Evolutionary conservation across 2,888 invertebrate genomes (phyloP).

Genomic region (Drosophila ustulata): DNA sequence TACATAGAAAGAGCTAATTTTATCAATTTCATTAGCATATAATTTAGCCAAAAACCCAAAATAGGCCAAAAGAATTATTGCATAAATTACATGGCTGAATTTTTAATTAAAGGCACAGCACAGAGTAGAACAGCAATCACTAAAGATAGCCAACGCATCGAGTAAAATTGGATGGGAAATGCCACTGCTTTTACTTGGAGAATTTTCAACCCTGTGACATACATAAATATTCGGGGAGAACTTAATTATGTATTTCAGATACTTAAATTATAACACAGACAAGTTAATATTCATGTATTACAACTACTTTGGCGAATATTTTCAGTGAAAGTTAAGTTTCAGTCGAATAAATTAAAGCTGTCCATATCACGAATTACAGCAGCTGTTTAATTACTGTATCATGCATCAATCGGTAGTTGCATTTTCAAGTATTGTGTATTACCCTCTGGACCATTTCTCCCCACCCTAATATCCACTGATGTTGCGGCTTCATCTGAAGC

Average conservation of each 20-base stretch:
- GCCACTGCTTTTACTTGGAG: neutral
- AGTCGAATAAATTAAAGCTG: neutral
- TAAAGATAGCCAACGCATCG: neutral
- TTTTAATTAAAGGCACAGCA: slow-evolving; percentile 8
- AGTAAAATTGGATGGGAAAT: neutral
- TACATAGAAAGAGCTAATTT: slow-evolving; percentile 23
- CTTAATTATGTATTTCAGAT: neutral
- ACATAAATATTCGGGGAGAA: neutral
- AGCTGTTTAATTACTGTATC: slow-evolving; percentile 18
- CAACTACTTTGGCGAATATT: neutral
- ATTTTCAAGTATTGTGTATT: slow-evolving; percentile 15
- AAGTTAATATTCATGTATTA: neutral
- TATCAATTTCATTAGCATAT: slow-evolving; percentile 40
- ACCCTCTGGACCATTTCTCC: slow-evolving; percentile 4
- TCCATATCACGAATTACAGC: slow-evolving; percentile 4
- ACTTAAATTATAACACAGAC: neutral
- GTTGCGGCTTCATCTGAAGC: neutral
- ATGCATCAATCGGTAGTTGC: slow-evolving; percentile 17
- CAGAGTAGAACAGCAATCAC: neutral
- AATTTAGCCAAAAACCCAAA: slow-evolving; percentile 8
- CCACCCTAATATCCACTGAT: neutral
- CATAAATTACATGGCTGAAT: slow-evolving; percentile 36
- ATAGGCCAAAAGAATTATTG: slow-evolving; percentile 22
- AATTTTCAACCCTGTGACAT: neutral
- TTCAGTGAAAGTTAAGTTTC: slow-evolving; percentile 15